phyloP scores from a whole-genome alignment of 2,797 vertebrate species.

The Pangasius macronema region DNA sequence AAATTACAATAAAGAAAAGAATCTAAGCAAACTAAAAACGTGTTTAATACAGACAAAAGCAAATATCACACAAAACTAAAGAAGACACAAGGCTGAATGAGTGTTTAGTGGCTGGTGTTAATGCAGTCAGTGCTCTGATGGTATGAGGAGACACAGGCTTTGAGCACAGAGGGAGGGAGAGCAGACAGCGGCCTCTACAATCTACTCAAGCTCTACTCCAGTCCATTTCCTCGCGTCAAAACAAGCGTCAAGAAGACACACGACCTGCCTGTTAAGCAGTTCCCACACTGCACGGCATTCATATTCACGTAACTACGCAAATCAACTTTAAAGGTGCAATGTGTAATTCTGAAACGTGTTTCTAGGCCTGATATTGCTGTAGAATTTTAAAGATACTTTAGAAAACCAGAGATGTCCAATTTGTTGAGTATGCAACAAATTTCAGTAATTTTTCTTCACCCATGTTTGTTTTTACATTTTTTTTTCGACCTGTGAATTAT shows the following conservation, averaged over 20 bases:
- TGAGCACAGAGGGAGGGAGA: slow-evolving; percentile 54
- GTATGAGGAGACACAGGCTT: slow-evolving; percentile 52
- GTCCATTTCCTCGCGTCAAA: neutral
- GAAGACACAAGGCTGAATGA: neutral
- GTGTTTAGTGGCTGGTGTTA: slow-evolving; percentile 41
- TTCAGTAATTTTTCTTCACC: neutral
- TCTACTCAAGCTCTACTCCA: neutral
- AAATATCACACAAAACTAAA: slow-evolving; percentile 39
- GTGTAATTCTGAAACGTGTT: neutral
- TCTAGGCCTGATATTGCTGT: neutral
- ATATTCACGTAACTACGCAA: neutral
- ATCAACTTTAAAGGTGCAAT: neutral
- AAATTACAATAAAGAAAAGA: slow-evolving; percentile 47
- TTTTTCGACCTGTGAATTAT: neutral
- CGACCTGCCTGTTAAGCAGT: neutral
- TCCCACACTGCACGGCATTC: neutral
- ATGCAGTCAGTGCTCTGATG: slow-evolving; percentile 28
- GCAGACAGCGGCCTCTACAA: slow-evolving; percentile 61
- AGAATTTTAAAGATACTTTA: neutral
- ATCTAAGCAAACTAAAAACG: slow-evolving; percentile 40
- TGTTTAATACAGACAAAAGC: slow-evolving; percentile 33
- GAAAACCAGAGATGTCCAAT: neutral
- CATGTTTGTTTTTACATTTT: neutral
- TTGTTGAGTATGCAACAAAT: neutral
- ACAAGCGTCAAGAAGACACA: slow-evolving; percentile 52